Base-by-base conservation (phyloP, 2,888 invertebrate genomes). In the Chironomus riparius region DNA sequence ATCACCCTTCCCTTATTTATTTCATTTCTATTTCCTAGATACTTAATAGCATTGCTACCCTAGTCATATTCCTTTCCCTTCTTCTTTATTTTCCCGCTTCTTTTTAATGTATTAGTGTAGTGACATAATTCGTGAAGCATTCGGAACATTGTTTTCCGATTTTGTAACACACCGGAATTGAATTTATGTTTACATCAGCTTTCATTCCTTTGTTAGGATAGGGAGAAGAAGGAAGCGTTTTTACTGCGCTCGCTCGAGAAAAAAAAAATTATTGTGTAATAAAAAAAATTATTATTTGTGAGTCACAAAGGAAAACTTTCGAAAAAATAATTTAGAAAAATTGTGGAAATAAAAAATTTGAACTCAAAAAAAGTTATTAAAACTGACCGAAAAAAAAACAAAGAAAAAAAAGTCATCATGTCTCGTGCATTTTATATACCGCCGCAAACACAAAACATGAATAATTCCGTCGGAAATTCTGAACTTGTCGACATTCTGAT, bases 341-440 rank as follows among this genome's bases (percentile, higher is more conserved):
- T 7, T 38, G 38, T n/a, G n/a, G n/a, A n/a, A n/a, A n/a, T n/a
- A 38, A 38, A 38, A 38, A 38, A 38, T 10, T 38, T 10, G 6
- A 28, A 28, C 28, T 38, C 5, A 28, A 10, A 38, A 38, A 38
- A 38, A 38, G 10, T 38, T 38, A 38, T 38, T 38, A 10, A 10
- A 38, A 38, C 38, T 38, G 2, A 38, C 38, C 1, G 2, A 38
- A 38, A 38, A 28, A 28, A 38, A 38, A 10, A 38, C 13, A 22
- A 50, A 70, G 12, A 70, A 70, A 47, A 47, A 47, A 70, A 68
- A 38, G 13, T 69, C 38, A 69, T 13, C 18, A 70, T 70, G 70
- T 70, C 70, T n/a, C 70, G 70, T 4, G 70, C 70, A 56, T 70
- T 70, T 70, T 70, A 70, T 70, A 50, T 70, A 24, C 70, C 70